Conservation (phyloP, 1,140 invertebrate species). For the Reticulitermes speratus region DNA sequence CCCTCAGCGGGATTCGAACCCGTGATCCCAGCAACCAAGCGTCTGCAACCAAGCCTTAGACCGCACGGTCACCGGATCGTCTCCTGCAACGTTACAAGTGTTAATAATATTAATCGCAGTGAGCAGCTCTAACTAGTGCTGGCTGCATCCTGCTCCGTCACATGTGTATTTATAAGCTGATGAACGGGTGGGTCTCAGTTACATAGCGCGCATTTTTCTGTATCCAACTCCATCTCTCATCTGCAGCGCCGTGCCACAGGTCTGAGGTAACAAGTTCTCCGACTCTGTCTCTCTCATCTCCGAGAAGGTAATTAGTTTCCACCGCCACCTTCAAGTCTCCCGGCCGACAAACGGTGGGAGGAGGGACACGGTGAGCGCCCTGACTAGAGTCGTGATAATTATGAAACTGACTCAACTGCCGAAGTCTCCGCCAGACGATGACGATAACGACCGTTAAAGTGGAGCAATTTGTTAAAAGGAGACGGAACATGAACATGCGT, state of each 20-base stretch:
- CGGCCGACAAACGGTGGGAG: neutral
- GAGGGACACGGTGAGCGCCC: neutral
- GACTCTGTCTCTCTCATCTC: neutral
- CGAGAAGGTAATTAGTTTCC: neutral
- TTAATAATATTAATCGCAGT: too few species aligned
- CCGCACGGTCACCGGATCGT: too few species aligned
- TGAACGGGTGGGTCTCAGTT: neutral
- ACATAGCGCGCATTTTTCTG: neutral
- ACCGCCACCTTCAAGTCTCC: slow-evolving; percentile 3
- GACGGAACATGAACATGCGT: too few species aligned
- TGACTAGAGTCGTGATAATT: neutral
- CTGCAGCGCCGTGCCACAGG: neutral
- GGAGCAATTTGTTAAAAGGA: neutral
- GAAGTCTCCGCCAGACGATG: neutral
- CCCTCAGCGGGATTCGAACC: too few species aligned
- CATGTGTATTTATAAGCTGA: slow-evolving; percentile 3
- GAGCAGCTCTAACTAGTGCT: neutral
- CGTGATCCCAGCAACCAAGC: too few species aligned
- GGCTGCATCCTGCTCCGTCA: neutral
- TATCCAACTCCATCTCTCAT: neutral
- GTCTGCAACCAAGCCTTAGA: too few species aligned
- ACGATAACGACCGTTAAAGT: neutral
- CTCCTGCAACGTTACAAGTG: too few species aligned
- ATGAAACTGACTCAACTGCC: neutral
- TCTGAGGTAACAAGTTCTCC: slow-evolving; percentile 4